Base-by-base conservation (phyloP, 2,888 invertebrate species). In the Sphaerophoria taeniata region DNA sequence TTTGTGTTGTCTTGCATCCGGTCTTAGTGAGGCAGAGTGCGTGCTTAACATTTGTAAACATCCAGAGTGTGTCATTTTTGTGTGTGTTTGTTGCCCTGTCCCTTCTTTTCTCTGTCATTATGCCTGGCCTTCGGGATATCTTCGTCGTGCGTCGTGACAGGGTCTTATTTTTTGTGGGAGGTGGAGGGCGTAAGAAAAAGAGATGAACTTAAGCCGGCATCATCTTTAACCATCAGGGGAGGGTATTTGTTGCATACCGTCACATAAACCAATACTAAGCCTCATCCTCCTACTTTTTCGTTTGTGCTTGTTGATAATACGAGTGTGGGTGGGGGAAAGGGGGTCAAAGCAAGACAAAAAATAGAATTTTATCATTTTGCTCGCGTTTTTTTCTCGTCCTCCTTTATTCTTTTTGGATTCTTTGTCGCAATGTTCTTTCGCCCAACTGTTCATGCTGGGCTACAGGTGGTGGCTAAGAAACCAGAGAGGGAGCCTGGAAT, bases 11-110 rank as follows among this genome's bases (percentile, higher is more conserved):
- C 24, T 9, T 4, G 51, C 56, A 16, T 55, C 12, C 16, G 33
- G 31, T 55, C 34, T 60, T 58, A 61, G 56, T 58, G 77, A 34
- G 63, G 73, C 56, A 78, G 78, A 78, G 78, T 83, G 83, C 83
- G 83, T 83, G 83, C 83, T 83, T 83, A 78, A 78, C 83, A 83
- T 83, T 83, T 78, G 83, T 83, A 78, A 82, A 82, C 82, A 82
- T 82, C 63, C 49, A 65, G 49, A 73, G 63, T 73, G 67, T 73
- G 82, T 78, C 82, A 78, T 78, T 82, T n/a, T n/a, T 78, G 47
- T 60, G 24, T 49, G 63, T 63, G 39, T 43, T 49, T 75, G 55
- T 43, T 43, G 9, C 3, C 12, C 9, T 39, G 6, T 39, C 3
- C 39, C 9, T 72, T 65, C 60, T 60, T 47, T 67, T 47, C 55